Percentiles rank a stretch among this genome's conserved stretches.
phyloP scores from a whole-genome alignment of 2,797 vertebrate species.

The Sebastes ruberrimus region DNA sequence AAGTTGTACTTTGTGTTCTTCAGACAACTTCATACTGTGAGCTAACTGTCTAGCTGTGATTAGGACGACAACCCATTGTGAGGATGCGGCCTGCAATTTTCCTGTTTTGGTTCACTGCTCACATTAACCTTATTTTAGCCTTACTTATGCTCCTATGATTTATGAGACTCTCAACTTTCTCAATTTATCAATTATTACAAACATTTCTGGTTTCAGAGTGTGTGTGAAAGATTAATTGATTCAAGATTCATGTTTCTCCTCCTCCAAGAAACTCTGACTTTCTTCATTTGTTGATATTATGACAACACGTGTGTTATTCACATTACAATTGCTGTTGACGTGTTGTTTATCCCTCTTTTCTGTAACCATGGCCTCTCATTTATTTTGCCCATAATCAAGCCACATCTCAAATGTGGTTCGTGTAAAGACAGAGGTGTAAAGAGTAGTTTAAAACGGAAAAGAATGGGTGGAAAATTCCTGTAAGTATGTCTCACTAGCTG shows the following conservation, averaged over 20 bases:
- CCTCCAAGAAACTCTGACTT: constrained; percentile 4
- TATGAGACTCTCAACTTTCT: neutral
- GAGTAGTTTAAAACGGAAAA: neutral
- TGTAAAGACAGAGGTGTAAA: neutral
- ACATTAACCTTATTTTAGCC: neutral
- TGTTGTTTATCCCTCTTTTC: constrained; percentile 2
- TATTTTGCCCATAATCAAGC: neutral
- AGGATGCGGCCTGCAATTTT: neutral
- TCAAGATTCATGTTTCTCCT: neutral
- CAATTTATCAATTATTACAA: neutral
- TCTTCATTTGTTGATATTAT: neutral
- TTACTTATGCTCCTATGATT: neutral
- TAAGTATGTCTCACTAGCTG: neutral
- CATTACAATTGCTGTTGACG: neutral
- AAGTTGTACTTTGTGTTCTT: neutral
- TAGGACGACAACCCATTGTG: neutral
- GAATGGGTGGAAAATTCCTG: neutral
- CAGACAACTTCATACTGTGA: neutral
- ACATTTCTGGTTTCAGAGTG: neutral
- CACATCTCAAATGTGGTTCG: constrained; percentile 4
- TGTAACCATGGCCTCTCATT: constrained; percentile 3
- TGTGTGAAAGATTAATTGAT: constrained; percentile 1
- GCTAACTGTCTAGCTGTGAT: neutral
- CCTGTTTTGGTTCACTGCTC: neutral
- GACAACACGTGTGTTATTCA: neutral